These are phyloP conservation scores for Apamea anceps DNA, from an alignment of 2,888 invertebrate species.

Conservation along the genomic window DNA sequence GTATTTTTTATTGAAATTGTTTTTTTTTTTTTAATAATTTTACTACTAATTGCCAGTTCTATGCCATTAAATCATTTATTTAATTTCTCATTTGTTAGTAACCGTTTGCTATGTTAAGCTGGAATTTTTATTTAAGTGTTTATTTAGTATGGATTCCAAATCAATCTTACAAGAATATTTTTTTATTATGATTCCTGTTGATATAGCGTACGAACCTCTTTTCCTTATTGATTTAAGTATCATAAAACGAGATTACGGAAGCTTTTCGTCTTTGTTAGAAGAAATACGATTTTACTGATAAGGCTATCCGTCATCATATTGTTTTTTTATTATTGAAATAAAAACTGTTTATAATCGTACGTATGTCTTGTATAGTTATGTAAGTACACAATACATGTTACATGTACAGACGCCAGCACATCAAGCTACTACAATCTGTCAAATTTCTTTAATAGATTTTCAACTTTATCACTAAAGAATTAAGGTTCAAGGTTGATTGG, in stretches of 20 bases:
- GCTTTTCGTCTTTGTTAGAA: conserved; percentile 27
- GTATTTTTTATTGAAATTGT: background rate
- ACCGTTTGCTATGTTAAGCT: no score
- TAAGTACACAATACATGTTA: background rate
- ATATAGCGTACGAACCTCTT: conserved; percentile 35
- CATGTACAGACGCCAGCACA: no score
- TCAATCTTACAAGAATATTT: conserved; percentile 5
- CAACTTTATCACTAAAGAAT: no score
- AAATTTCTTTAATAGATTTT: no score
- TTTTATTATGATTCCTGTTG: conserved; percentile 3
- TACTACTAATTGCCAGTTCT: no score
- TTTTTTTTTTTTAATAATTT: background rate
- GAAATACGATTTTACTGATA: conserved; percentile 26
- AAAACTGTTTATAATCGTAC: background rate
- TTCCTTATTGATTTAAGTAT: conserved; percentile 33
- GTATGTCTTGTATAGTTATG: background rate
- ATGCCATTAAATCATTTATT: background rate
- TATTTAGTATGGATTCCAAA: background rate
- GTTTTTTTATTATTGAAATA: conserved; percentile 25
- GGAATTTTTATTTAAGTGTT: background rate
- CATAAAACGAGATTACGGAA: conserved; percentile 41
- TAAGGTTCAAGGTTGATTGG: no score
- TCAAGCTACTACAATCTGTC: no score
- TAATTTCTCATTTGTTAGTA: no score
- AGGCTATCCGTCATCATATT: conserved; percentile 35